phyloP scores from a whole-genome alignment of 2,797 vertebrate species.

The Halcyon smyrnensis region DNA sequence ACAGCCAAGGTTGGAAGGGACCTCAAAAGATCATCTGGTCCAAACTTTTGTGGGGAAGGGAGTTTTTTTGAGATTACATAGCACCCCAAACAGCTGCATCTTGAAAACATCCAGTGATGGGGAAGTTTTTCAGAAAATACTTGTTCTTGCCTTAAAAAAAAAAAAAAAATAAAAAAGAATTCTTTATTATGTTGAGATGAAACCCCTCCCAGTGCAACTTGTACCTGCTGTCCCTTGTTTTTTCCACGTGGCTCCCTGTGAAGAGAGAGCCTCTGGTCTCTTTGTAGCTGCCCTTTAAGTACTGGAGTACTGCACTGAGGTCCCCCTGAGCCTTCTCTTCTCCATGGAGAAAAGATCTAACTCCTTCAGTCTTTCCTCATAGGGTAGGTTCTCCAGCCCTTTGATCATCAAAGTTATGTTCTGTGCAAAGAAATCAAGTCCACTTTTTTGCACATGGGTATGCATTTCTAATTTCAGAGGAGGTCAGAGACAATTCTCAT shows the following conservation, averaged over 20 bases:
- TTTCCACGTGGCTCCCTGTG: neutral
- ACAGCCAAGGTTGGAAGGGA: neutral
- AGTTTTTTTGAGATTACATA: neutral
- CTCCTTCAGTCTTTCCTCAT: neutral
- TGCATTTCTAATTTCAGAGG: constrained; percentile 27
- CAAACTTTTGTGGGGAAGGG: rapidly evolving
- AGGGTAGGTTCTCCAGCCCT: neutral
- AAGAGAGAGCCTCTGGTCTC: neutral
- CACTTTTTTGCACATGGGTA: neutral
- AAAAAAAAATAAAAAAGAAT: rapidly evolving
- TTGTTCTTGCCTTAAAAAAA: neutral
- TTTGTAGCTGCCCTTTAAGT: neutral
- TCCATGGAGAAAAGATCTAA: neutral
- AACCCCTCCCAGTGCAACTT: neutral
- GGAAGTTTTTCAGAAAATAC: neutral
- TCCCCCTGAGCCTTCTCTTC: neutral
- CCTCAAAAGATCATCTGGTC: neutral
- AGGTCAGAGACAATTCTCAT: constrained; percentile 10
- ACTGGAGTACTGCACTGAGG: neutral
- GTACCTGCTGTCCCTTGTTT: neutral
- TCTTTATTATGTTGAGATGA: neutral
- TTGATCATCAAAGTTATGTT: neutral
- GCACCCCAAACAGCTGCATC: too few relatives aligned
- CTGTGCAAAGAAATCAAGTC: neutral
- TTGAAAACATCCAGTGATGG: neutral